Evolutionary conservation across 2,888 invertebrate species (phyloP).

Genomic region (Drosophila phalerata): DNA sequence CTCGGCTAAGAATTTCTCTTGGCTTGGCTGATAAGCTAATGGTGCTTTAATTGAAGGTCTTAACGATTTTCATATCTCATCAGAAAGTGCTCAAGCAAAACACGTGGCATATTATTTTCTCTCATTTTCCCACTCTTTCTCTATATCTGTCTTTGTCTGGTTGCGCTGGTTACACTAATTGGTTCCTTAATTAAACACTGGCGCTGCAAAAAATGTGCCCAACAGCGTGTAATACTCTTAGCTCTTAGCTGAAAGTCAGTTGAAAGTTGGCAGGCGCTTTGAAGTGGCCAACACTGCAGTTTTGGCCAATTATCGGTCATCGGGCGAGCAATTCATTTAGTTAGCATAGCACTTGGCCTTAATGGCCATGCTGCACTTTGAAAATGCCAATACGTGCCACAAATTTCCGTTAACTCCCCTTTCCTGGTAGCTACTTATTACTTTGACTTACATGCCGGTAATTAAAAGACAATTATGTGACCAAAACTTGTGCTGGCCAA

Average conservation of each 20-base stretch:
- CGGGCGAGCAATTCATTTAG: constrained; percentile 54
- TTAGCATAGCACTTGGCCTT: constrained; percentile 33
- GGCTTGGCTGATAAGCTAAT: constrained; percentile 39
- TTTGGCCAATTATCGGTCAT: constrained; percentile 71
- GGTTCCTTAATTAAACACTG: constrained; percentile 68
- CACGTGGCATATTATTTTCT: constrained; percentile 35
- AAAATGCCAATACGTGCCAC: constrained; percentile 57
- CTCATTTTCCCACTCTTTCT: neutral
- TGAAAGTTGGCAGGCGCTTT: constrained; percentile 17
- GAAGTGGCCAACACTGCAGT: constrained; percentile 55
- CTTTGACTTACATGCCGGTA: constrained; percentile 40
- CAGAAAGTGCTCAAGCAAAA: constrained; percentile 30
- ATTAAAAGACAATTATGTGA: constrained; percentile 74
- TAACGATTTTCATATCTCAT: constrained; percentile 63
- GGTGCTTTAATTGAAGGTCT: constrained; percentile 66
- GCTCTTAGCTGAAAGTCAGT: neutral
- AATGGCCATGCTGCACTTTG: constrained; percentile 24
- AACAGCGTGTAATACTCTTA: constrained; percentile 25
- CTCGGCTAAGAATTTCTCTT: neutral
- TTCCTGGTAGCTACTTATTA: constrained; percentile 16
- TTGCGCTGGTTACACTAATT: constrained; percentile 64
- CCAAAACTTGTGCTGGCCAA: constrained; percentile 50
- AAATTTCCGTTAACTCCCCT: constrained; percentile 13
- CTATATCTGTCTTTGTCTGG: constrained; percentile 1
- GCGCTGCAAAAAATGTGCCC: constrained; percentile 15